Base-by-base conservation (phyloP, 1,140 invertebrate species). In the Sarcophaga bullata region DNA sequence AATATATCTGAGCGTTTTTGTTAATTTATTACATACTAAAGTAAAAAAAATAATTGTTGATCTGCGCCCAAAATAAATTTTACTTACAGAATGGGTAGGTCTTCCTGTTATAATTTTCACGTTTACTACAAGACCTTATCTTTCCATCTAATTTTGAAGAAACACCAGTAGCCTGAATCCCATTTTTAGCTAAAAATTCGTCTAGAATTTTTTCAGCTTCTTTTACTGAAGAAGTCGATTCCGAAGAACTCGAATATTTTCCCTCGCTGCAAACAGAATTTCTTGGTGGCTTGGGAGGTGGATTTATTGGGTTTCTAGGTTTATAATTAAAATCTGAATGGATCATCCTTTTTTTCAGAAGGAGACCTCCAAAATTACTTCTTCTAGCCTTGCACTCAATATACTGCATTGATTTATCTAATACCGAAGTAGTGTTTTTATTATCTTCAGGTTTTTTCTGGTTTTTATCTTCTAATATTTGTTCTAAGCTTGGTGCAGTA, bases 21-120 rank as follows among this genome's bases (percentile, higher is more conserved):
- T n/a, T n/a, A n/a, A n/a, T n/a, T n/a, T n/a, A n/a, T n/a, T n/a
- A n/a, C n/a, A n/a, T n/a, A n/a, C n/a, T n/a, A n/a, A n/a, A n/a
- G n/a, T n/a, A n/a, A n/a, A n/a, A n/a, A n/a, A n/a, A n/a, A n/a
- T n/a, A n/a, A n/a, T n/a, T 1, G 13, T 58, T 58, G 9, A 13
- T 58, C 52, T 58, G n/a, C 11, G 13, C 17, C 5, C 47, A 2
- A 15, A 25, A n/a, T 68, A 8, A 82, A 72, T 72, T 62, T 46
- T 72, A 85, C 87, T 89, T 85, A 89, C 88, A 84, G 82, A 86
- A 58, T 25, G 88, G 88, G 85, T 85, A 88, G 11, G 88, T 89
- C 73, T 84, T 86, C 8, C 87, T 84, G 9, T 85, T 86, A 49
- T 75, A n/a, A 25, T 80, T 5, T 17, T 81, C 82, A 82, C 37